phyloP scores from a whole-genome alignment of 2,888 invertebrate species.

The Lordiphosa andalusiaca region DNA sequence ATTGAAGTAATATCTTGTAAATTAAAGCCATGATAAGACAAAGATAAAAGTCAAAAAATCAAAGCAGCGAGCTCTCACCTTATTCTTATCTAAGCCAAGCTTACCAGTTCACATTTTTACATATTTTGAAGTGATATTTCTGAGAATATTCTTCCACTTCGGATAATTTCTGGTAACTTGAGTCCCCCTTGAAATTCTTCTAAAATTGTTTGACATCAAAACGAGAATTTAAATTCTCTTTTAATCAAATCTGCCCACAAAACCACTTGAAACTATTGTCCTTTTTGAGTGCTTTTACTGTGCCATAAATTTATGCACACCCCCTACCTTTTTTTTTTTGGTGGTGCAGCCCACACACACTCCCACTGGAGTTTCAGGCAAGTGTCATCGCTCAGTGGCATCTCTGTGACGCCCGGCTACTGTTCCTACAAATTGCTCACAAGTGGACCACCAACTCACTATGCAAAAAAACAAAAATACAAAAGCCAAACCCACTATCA shows the following conservation, averaged over 20 bases:
- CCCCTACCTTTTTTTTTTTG: slow-evolving; percentile 14
- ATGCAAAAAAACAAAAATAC: slow-evolving; percentile 24
- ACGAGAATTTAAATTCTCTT: slow-evolving; percentile 1
- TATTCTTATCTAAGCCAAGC: no score
- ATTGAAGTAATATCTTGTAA: no score
- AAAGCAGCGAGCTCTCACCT: no score
- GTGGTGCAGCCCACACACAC: no score
- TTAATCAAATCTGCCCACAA: neutral
- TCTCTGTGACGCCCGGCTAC: slow-evolving; percentile 39
- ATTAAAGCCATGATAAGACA: no score
- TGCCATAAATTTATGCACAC: slow-evolving; percentile 55
- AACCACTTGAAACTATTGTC: slow-evolving; percentile 14
- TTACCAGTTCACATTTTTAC: no score
- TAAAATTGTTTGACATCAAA: no score
- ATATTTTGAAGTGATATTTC: no score
- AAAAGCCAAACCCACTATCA: slow-evolving; percentile 57
- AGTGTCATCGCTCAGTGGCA: slow-evolving; percentile 14
- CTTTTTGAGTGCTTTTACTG: slow-evolving; percentile 19
- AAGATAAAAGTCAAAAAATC: no score
- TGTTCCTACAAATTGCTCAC: slow-evolving; percentile 51
- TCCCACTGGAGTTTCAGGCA: slow-evolving; percentile 6
- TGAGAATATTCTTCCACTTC: no score
- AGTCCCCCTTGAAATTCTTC: no score
- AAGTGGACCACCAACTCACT: slow-evolving; percentile 35
- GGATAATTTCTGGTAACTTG: neutral